phyloP scores from a whole-genome alignment of 2,113 vertebrate species.

The Pseudonaja textilis region DNA sequence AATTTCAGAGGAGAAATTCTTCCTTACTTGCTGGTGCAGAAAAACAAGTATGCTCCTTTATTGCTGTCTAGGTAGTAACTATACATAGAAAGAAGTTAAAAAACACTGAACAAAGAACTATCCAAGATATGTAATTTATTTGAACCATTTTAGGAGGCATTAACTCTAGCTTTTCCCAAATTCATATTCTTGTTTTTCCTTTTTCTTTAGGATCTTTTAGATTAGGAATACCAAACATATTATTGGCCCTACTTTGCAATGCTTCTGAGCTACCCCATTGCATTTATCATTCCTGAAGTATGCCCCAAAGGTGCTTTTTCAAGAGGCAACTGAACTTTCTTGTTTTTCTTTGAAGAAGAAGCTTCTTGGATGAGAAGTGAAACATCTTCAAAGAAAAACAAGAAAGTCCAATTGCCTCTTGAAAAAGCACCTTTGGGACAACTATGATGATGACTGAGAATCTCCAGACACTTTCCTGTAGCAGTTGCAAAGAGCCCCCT shows the following conservation, averaged over 20 bases:
- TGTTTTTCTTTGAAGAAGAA: too few relatives aligned
- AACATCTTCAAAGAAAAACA: too few relatives aligned
- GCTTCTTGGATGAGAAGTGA: too few relatives aligned
- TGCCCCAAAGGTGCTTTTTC: too few relatives aligned
- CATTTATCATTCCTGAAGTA: not conserved
- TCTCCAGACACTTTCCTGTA: not conserved
- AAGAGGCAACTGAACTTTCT: too few relatives aligned
- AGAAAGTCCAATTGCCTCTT: too few relatives aligned
- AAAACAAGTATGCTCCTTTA: not conserved
- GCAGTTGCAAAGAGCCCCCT: not conserved
- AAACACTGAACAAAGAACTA: not conserved
- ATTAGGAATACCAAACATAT: not conserved
- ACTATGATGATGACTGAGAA: too few relatives aligned
- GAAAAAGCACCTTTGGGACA: too few relatives aligned
- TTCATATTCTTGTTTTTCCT: not conserved
- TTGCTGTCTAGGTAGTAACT: not conserved
- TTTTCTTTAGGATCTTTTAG: not conserved
- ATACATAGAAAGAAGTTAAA: not conserved
- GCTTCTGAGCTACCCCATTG: not conserved
- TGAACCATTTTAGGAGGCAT: not conserved
- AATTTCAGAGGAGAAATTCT: not conserved
- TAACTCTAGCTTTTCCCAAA: not conserved
- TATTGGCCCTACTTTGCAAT: not conserved
- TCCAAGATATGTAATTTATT: not conserved
- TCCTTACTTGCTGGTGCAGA: not conserved